Evolutionary conservation across 2,113 vertebrate species (phyloP), one percentile per base, ranked within the genome.

Genomic region (Oceanodroma tethys): DNA sequence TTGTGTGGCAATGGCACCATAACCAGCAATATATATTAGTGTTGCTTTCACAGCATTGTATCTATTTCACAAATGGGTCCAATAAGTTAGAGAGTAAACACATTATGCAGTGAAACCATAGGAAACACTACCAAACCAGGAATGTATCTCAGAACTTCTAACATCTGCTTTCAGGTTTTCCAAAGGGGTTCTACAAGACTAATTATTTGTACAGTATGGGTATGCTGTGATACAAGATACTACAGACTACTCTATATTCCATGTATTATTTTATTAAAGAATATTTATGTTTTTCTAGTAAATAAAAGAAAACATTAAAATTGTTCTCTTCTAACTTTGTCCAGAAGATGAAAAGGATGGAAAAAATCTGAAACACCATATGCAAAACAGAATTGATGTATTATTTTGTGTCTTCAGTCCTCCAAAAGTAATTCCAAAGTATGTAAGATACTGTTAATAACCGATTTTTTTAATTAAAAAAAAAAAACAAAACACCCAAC

Each of bases 381-480:
- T 11, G 76, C 23, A 36, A 58, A 92, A 13, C 8, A 43, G 7
- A 78, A 60, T 5, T 17, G 8, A 50, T 53, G 1, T 16, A 34
- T 47, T 58, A 62, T 53, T 58, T 71, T 63, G 6, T 48, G 10
- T 55, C 26, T 55, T 79, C 38, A 45, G 56, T 58, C 60, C 26
- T 72, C 21, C 12, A 86, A 67, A 85, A 34, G 18, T 42, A 32
- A 80, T 59, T 79, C 26, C 10, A 47, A 81, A 63, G 7, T 11
- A 6, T 38, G 2, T 19, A 59, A 26, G 19, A 75, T 21, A 75
- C 5, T 40, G 16, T 5, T 34, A 91, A 34, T 45, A 72, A 50
- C 3, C 0, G 1, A 6, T 23, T 16, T n/a, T 18, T 6, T 11
- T 25, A 26, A 34, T 13, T 2, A 17, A n/a, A 22, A 47, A 34